phyloP scores from a whole-genome alignment of 2,113 vertebrate genomes.

The Chionis minor region DNA sequence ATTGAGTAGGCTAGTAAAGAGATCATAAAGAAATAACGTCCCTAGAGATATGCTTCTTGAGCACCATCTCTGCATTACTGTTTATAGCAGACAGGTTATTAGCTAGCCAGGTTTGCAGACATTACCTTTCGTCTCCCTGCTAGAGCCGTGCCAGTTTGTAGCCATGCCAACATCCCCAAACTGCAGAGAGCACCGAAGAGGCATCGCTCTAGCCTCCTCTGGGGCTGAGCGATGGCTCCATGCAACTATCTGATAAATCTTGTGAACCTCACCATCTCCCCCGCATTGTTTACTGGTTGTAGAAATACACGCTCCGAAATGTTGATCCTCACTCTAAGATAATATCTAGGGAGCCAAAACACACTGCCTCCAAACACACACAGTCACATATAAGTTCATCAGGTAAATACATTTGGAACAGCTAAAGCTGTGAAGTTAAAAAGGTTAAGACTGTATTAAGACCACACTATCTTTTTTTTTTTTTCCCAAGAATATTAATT shows the following conservation, averaged over 20 bases:
- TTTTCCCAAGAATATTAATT: neutral
- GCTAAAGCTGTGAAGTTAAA: neutral
- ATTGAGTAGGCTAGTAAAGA: neutral
- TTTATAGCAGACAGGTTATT: neutral
- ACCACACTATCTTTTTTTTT: rapidly evolving
- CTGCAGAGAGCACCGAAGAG: neutral
- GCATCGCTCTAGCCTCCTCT: neutral
- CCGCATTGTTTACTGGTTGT: neutral
- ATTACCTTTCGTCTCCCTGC: neutral
- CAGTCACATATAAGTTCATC: neutral
- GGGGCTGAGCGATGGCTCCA: neutral
- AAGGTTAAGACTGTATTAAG: neutral
- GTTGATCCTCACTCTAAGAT: neutral
- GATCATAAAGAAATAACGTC: neutral
- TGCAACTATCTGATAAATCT: neutral
- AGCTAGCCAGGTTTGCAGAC: neutral
- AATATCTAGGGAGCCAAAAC: neutral
- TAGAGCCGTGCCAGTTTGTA: neutral
- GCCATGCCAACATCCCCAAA: neutral
- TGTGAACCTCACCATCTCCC: neutral
- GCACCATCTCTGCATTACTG: neutral
- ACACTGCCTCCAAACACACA: neutral
- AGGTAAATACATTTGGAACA: neutral
- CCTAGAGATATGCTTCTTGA: neutral
- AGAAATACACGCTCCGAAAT: neutral